These are phyloP conservation scores for Catharus bicknelli DNA, from an alignment of 2,113 vertebrate genomes.

Conservation along the genomic window DNA sequence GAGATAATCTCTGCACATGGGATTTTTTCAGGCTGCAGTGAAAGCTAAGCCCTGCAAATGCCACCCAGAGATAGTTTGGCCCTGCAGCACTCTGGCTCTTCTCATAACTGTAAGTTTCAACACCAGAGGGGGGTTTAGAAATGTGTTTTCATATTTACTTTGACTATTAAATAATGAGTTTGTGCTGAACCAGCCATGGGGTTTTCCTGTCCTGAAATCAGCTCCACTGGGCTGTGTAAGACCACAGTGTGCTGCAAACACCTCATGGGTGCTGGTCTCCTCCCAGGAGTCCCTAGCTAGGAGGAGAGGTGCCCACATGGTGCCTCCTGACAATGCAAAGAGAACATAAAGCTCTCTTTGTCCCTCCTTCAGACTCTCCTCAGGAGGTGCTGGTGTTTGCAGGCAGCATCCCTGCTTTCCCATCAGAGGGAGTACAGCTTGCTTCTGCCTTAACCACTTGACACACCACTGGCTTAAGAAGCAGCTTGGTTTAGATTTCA, in stretches of 20 bases:
- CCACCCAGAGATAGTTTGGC: conserved; percentile 50
- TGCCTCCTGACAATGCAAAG: not conserved
- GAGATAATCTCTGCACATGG: conserved; percentile 51
- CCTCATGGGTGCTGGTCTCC: not conserved
- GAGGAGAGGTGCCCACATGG: not conserved
- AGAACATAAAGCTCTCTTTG: not conserved
- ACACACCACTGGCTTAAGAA: not conserved
- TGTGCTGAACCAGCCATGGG: not conserved
- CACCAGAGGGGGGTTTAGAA: not conserved
- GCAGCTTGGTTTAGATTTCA: not conserved
- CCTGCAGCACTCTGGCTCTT: conserved; percentile 4
- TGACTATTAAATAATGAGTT: conserved; percentile 8
- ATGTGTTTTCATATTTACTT: not conserved
- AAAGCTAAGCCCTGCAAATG: conserved; percentile 63
- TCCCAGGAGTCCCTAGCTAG: not conserved
- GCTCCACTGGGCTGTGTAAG: not conserved
- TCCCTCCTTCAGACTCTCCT: not conserved
- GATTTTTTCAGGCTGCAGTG: conserved; percentile 56
- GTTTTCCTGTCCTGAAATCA: not conserved
- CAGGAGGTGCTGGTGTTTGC: not conserved
- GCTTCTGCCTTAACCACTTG: not conserved
- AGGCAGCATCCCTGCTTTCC: not conserved
- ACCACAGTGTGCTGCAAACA: not conserved
- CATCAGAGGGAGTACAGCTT: not conserved
- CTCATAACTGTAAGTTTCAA: conserved; percentile 34